A percentile compares a stretch with the other conserved stretches of the same genome.
phyloP scores from a whole-genome alignment of 2,888 invertebrate species.

The Pocota personata region DNA sequence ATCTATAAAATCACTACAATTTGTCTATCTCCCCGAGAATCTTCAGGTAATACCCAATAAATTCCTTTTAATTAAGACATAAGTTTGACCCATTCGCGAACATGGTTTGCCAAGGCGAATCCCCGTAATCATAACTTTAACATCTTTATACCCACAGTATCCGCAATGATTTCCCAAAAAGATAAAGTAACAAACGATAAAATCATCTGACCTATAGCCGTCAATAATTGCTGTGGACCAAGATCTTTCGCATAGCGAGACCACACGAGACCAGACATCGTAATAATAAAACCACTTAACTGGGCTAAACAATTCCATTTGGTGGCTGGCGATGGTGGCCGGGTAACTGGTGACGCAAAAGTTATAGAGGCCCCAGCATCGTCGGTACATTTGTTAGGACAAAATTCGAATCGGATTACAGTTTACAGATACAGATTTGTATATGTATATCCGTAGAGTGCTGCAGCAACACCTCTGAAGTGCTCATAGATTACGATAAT shows the following conservation, averaged over 20 bases:
- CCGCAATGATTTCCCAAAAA: constrained; percentile 7
- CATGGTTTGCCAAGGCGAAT: background rate
- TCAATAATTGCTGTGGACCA: constrained; percentile 35
- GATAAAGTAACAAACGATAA: constrained; percentile 40
- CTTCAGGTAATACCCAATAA: constrained; percentile 19
- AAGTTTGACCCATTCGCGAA: background rate
- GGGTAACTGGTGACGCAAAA: background rate
- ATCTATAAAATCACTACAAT: constrained; percentile 29
- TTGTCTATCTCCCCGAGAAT: background rate
- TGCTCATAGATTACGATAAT: constrained; percentile 68
- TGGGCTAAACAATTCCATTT: constrained; percentile 51
- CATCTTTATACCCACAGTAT: constrained; percentile 48
- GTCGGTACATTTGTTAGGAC: constrained; percentile 39
- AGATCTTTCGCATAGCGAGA: constrained; percentile 5
- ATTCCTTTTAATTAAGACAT: constrained; percentile 56
- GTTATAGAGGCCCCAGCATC: background rate
- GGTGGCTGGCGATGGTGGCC: background rate
- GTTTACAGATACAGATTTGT: constrained; percentile 41
- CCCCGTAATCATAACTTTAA: constrained; percentile 37
- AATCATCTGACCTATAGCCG: constrained; percentile 56
- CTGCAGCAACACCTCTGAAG: constrained; percentile 61
- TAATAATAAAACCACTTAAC: constrained; percentile 67
- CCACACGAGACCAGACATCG: constrained; percentile 24
- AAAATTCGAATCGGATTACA: constrained; percentile 58
- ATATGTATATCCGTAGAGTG: constrained; percentile 6